Evolutionary conservation across 2,797 vertebrate genomes (phyloP).

Genomic region (Tauraco hartlaubi): DNA sequence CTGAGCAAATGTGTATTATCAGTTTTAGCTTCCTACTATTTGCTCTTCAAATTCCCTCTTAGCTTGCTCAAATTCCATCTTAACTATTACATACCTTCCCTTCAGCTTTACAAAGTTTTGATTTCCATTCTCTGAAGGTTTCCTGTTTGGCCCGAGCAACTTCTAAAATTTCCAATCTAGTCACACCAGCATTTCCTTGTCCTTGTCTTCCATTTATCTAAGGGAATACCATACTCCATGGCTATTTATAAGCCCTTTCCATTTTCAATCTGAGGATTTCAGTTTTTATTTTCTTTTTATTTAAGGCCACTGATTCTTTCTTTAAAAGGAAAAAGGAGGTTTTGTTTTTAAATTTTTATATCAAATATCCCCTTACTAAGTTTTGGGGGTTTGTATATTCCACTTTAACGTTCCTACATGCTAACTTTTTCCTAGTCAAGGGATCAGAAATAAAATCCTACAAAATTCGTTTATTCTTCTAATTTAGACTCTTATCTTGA

Average conservation of each 20-base stretch:
- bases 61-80: not conserved
- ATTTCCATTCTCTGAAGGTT: not conserved
- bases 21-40: not conserved
- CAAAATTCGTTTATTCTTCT: not conserved
- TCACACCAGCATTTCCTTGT: not conserved
- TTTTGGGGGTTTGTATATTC: not conserved
- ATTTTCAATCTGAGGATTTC: not conserved
- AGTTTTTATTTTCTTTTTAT: not conserved
- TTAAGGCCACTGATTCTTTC: not conserved
- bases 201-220: not conserved
- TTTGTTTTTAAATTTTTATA: not conserved
- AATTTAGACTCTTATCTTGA: not conserved
- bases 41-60: constrained; percentile 12
- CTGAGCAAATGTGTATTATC: constrained; percentile 11
- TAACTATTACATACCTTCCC: not conserved
- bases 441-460: not conserved
- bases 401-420: not conserved
- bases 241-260: not conserved
- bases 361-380: not conserved
- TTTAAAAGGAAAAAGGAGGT: not conserved
- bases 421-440: not conserved
- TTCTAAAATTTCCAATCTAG: not conserved
- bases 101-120: not conserved
- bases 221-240: not conserved
- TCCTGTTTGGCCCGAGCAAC: not conserved